These are phyloP conservation scores for Syndactyla subalaris DNA, from an alignment of 2,797 vertebrate genomes.

Conservation along the genomic window DNA sequence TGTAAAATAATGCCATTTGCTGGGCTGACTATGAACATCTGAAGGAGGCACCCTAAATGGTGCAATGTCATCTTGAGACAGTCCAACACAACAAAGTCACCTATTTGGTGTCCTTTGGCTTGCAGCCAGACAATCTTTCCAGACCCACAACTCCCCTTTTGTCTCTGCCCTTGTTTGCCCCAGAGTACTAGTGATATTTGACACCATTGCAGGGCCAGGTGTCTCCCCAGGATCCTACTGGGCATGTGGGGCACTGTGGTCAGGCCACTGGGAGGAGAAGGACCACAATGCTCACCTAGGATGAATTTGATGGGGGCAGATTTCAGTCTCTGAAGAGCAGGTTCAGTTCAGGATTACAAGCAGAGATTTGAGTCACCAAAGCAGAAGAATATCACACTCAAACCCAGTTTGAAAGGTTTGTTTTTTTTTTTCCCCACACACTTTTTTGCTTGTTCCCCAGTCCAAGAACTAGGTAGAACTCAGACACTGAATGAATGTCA, in stretches of 20 bases:
- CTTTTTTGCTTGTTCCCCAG: neutral
- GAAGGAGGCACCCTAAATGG: neutral
- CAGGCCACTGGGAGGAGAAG: neutral
- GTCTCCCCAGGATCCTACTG: neutral
- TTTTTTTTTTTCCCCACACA: too few species aligned
- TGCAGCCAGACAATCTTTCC: neutral
- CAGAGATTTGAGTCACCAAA: neutral
- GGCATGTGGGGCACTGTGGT: rapidly evolving
- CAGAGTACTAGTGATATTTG: neutral
- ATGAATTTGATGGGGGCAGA: neutral
- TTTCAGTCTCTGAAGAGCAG: neutral
- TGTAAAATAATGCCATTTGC: neutral
- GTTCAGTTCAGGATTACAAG: neutral
- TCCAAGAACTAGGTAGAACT: neutral
- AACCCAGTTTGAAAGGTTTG: neutral
- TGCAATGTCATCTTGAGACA: neutral
- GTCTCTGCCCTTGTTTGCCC: neutral
- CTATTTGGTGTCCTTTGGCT: neutral
- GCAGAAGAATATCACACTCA: neutral
- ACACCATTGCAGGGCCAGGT: neutral
- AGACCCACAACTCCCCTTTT: neutral
- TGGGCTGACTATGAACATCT: neutral
- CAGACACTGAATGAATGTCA: neutral
- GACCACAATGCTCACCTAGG: neutral
- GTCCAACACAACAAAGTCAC: neutral